Percentiles rank a stretch among this genome's conserved stretches.
Evolutionary conservation across 2,888 invertebrate genomes (phyloP).

Genomic region (Brenthis hecate): DNA sequence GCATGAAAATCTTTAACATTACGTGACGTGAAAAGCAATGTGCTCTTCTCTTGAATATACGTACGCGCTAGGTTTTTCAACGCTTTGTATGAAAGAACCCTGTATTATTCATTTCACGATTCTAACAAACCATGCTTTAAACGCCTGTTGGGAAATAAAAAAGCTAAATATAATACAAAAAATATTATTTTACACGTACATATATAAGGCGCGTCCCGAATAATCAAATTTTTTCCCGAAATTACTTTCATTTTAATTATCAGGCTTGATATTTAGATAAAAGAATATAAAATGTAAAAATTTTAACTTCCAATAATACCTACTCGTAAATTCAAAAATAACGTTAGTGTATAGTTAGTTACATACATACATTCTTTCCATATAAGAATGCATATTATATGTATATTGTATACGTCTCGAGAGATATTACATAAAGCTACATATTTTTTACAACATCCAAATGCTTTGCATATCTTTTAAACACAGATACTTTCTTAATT

Average conservation of each 20-base stretch:
- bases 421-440: too few species aligned
- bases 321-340: too few species aligned
- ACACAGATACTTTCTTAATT: slow-evolving; percentile 7
- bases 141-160: slow-evolving; percentile 8
- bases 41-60: slow-evolving; percentile 23
- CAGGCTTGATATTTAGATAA: too few species aligned
- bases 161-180: neutral
- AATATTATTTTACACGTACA: too few species aligned
- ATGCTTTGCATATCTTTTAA: neutral
- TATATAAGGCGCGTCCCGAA: too few species aligned
- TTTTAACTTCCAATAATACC: too few species aligned
- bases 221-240: too few species aligned
- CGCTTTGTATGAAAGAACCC: slow-evolving; percentile 21
- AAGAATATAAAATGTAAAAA: too few species aligned
- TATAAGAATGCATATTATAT: neutral
- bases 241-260: too few species aligned
- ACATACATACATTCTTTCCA: too few species aligned
- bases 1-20: slow-evolving; percentile 19
- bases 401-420: neutral
- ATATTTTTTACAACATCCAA: neutral
- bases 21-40: slow-evolving; percentile 26
- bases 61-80: slow-evolving; percentile 23
- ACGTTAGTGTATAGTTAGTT: too few species aligned
- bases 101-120: slow-evolving; percentile 25
- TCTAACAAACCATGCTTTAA: slow-evolving; percentile 17